These are phyloP conservation scores for Perizoma affinitatum DNA, from an alignment of 2,888 invertebrate genomes.

Conservation along the genomic window DNA sequence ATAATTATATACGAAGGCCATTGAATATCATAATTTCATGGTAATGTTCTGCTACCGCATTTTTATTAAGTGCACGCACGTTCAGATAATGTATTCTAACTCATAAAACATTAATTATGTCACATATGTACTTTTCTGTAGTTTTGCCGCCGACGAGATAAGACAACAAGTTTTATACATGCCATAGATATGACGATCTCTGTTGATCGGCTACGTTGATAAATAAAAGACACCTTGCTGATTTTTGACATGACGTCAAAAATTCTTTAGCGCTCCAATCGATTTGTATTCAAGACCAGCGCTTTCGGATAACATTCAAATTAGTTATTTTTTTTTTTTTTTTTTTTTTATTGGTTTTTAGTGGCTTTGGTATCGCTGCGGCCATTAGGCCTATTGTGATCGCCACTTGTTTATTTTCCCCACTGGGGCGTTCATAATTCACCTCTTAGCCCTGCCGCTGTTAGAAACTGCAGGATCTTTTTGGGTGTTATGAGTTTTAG, in stretches of 20 bases:
- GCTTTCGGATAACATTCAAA: conserved; percentile 22
- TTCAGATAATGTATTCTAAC: conserved; percentile 11
- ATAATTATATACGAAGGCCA: conserved; percentile 15
- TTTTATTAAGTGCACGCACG: conserved; percentile 13
- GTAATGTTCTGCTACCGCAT: conserved; percentile 20
- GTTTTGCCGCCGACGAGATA: conserved; percentile 43
- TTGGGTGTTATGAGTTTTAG: no score
- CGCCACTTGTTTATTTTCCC: no score
- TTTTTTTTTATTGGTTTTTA: conserved; percentile 13
- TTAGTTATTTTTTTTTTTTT: conserved; percentile 20
- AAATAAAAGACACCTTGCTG: conserved; percentile 26
- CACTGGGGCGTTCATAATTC: no score
- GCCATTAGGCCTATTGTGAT: no score
- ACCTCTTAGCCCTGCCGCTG: no score
- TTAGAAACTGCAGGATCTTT: no score
- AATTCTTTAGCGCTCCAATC: conserved; percentile 10
- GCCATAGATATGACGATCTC: conserved; percentile 46
- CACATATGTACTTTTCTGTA: no score
- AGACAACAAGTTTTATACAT: conserved; percentile 36
- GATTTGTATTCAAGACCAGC: conserved; percentile 25
- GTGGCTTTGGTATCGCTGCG: no score
- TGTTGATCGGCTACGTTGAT: conserved; percentile 43
- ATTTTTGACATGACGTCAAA: conserved; percentile 36
- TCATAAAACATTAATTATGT: conserved; percentile 12
- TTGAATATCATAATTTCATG: conserved; percentile 13